Evolutionary conservation across 2,888 invertebrate genomes (phyloP).

Genomic region (Parnassius smintheus): DNA sequence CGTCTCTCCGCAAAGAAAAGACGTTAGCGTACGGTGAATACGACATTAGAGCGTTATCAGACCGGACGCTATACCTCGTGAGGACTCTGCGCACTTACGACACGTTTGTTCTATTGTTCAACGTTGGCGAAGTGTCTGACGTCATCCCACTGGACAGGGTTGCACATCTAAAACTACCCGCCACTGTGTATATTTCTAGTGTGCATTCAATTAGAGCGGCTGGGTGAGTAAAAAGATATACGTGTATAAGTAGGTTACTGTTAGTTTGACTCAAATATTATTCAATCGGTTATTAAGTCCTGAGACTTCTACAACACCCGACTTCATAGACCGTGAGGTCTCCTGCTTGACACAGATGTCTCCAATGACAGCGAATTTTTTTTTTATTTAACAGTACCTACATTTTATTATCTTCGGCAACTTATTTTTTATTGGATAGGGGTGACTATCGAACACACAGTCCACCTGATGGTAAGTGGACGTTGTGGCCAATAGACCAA

Average conservation of each 20-base stretch:
- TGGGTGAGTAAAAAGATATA: constrained; percentile 39
- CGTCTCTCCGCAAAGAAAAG: constrained; percentile 64
- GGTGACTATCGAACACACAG: too few relatives aligned
- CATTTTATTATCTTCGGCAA: too few relatives aligned
- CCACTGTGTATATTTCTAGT: constrained; percentile 48
- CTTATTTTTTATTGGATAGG: too few relatives aligned
- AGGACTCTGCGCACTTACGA: constrained; percentile 40
- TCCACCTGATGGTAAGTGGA: too few relatives aligned
- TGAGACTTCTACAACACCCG: too few relatives aligned
- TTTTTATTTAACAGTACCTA: too few relatives aligned
- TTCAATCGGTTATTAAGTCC: too few relatives aligned
- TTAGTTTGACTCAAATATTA: too few relatives aligned
- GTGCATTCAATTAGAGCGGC: constrained; percentile 42
- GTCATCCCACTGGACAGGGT: constrained; percentile 51
- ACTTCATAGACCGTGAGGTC: too few relatives aligned
- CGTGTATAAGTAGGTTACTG: background rate
- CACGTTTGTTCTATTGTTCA: constrained; percentile 62
- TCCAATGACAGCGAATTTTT: too few relatives aligned
- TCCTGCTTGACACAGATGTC: too few relatives aligned
- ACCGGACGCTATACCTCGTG: constrained; percentile 40
- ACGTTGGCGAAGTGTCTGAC: constrained; percentile 61
- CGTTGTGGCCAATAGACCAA: too few relatives aligned
- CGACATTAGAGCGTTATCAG: constrained; percentile 58
- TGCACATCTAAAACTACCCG: constrained; percentile 39
- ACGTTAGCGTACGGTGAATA: constrained; percentile 58